Evolutionary conservation across 2,113 vertebrate genomes (phyloP), one percentile per base, ranked within the genome.

Genomic region (Vidua chalybeata): DNA sequence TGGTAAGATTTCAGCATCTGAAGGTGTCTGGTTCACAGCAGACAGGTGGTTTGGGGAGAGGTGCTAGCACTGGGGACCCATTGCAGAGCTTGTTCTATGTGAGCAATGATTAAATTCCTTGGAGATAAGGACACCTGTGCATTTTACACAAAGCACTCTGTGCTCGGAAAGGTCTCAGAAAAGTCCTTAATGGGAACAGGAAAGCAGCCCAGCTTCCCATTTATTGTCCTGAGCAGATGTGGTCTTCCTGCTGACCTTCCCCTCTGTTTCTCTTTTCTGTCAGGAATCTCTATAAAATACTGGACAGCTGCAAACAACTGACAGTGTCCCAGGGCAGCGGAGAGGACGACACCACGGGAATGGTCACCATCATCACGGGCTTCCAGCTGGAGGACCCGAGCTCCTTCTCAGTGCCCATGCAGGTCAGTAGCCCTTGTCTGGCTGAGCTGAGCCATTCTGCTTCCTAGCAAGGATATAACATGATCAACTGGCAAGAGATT

Each of bases 231-330:
- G 2, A 63, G 49, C 72, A 63, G 56, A 56, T 37, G 15, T 23
- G 19, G 1, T 15, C 28, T 67, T 48, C 31, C 23, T 28, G 3
- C n/a, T 64, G 64, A 84, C n/a, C 30, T 54, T 26, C 19, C 30
- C 28, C 26, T 15, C 31, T 66, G 49, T 33, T 54, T 9, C 31
- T 31, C n/a, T 68, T 17, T 7, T 20, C 16, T 59, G 39, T 14
- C 67, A 99, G 99, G 99, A 98, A 99, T 24, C 98, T 99, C 73
- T 99, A 99, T 91, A 99, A 99, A 96, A 99, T 99, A 85, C 98
- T 99, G 97, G 99, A 99, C 97, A 99, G 99, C 87, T 99, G 99
- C 95, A 99, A 98, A 43, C 99, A 99, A 81, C 94, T 99, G 83
- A 99, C 99, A 0, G 97, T 99, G 87, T 98, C 99, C 77, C 99